Percentiles rank a stretch among this genome's conserved stretches.
Conservation (phyloP, 2,888 invertebrate genomes). For the Troglohyphantes excavatus region DNA sequence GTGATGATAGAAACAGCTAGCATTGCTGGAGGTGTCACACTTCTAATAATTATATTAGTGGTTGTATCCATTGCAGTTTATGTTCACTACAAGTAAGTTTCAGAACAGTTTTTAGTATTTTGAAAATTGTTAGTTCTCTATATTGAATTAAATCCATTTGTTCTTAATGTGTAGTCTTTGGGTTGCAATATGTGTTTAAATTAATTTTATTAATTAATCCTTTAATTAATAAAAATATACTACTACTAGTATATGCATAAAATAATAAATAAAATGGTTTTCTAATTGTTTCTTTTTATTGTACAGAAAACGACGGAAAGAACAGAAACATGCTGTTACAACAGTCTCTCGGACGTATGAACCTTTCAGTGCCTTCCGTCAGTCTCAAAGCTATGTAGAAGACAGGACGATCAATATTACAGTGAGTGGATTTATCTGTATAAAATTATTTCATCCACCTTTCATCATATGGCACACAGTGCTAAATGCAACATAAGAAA, state of each 20-base stretch:
- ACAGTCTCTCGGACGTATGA: conserved; percentile 66
- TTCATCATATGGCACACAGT: too few species aligned
- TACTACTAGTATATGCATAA: not conserved
- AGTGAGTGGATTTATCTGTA: too few species aligned
- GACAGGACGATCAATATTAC: conserved; percentile 45
- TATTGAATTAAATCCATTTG: too few species aligned
- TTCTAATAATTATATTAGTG: conserved; percentile 84
- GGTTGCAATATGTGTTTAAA: too few species aligned
- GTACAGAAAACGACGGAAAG: conserved; percentile 66
- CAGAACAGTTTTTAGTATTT: too few species aligned
- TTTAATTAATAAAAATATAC: not conserved
- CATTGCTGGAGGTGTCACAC: conserved; percentile 92
- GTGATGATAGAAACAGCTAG: conserved; percentile 94
- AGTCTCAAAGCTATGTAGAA: conserved; percentile 41
- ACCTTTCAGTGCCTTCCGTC: conserved; percentile 73
- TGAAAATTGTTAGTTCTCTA: too few species aligned
- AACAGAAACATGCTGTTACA: conserved; percentile 68
- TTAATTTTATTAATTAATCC: not conserved
- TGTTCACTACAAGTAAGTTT: conserved; percentile 75
- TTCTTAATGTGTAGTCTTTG: too few species aligned
- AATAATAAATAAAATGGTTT: not conserved
- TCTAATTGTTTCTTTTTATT: not conserved
- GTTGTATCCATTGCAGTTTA: conserved; percentile 81
- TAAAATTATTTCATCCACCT: too few species aligned
- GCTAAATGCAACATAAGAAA: too few species aligned